These are phyloP conservation scores for Lepidochitona cinerea DNA, from an alignment of 2,888 invertebrate genomes.

Conservation along the genomic window DNA sequence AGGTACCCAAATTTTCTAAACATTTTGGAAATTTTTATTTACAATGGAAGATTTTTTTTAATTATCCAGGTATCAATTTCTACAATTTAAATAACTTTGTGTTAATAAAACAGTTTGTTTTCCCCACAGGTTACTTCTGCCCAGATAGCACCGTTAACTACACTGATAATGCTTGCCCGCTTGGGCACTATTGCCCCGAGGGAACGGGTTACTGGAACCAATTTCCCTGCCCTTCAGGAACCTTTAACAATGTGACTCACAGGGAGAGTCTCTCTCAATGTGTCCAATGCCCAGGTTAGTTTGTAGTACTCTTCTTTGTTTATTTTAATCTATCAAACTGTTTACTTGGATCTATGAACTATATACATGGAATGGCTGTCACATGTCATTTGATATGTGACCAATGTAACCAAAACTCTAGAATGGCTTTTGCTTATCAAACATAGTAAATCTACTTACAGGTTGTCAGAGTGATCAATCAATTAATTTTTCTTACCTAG, in stretches of 20 bases:
- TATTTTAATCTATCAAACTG: neutral
- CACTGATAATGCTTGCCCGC: conserved; percentile 48
- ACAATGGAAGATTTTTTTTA: too few relatives aligned
- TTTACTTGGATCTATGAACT: too few relatives aligned
- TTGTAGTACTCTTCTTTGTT: neutral
- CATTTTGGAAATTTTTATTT: too few relatives aligned
- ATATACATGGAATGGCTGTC: too few relatives aligned
- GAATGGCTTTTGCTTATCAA: too few relatives aligned
- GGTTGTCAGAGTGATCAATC: too few relatives aligned
- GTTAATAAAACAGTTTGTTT: neutral
- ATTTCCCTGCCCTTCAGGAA: conserved; percentile 48
- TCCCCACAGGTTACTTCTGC: conserved; percentile 46
- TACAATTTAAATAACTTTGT: too few relatives aligned
- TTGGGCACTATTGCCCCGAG: conserved; percentile 51
- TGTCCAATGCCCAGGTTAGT: conserved; percentile 39
- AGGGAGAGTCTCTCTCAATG: conserved; percentile 35
- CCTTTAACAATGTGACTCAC: conserved; percentile 43
- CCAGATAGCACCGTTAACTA: conserved; percentile 41
- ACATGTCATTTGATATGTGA: too few relatives aligned
- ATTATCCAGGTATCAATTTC: too few relatives aligned
- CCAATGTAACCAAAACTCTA: too few relatives aligned
- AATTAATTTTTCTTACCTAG: too few relatives aligned
- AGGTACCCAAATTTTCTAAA: conserved; percentile 38
- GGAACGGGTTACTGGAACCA: conserved; percentile 40
- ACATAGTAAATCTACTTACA: too few relatives aligned